A percentile compares a stretch with the other conserved stretches of the same genome.
These are phyloP conservation scores for Pardalotus punctatus DNA, from an alignment of 2,113 vertebrate species.

Conservation along the genomic window DNA sequence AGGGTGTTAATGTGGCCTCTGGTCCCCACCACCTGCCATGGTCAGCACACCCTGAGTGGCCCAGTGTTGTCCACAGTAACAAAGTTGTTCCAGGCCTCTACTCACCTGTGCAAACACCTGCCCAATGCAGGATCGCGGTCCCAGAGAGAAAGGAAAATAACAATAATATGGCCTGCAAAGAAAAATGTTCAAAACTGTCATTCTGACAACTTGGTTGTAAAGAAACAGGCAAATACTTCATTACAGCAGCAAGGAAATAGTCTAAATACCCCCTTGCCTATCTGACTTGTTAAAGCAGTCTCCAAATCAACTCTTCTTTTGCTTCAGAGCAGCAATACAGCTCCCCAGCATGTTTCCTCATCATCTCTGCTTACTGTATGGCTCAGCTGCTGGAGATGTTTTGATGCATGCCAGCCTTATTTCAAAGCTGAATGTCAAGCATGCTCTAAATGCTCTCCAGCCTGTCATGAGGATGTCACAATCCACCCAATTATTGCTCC, in stretches of 20 bases:
- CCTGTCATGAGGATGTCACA: accelerated
- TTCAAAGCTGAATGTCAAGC: neutral
- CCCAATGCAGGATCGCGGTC: conserved; percentile 87
- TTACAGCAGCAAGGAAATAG: neutral
- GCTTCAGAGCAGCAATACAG: neutral
- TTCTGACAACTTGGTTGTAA: neutral
- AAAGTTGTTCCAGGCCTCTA: neutral
- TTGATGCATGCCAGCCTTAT: neutral
- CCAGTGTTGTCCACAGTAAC: neutral
- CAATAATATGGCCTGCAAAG: conserved; percentile 69
- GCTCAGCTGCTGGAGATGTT: neutral
- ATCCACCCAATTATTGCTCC: neutral
- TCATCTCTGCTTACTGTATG: neutral
- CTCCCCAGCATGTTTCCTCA: neutral
- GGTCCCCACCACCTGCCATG: neutral
- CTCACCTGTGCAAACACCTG: conserved; percentile 88
- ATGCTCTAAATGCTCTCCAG: neutral
- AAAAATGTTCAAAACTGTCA: neutral
- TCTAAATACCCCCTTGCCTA: neutral
- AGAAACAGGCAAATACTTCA: neutral
- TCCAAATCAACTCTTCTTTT: neutral
- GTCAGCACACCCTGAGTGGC: neutral
- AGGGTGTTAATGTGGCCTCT: neutral
- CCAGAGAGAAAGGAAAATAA: conserved; percentile 87
- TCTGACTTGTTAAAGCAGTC: neutral